Base-by-base conservation (phyloP, 2,888 invertebrate species). In the Caenorhabditis panamensis region DNA sequence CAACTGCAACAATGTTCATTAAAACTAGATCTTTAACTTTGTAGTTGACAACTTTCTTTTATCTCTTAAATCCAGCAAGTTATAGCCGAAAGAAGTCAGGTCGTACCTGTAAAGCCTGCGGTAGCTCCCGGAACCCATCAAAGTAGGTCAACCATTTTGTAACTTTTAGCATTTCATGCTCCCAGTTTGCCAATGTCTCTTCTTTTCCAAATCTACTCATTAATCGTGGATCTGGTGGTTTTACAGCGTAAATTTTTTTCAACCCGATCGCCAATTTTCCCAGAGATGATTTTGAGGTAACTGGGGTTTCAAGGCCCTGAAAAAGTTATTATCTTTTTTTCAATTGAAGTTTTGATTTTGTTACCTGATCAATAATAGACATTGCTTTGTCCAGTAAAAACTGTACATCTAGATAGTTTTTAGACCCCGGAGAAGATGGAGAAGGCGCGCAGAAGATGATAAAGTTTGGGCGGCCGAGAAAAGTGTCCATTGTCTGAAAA, bases 71-170 rank as follows among this genome's bases (percentile, higher is more conserved):
- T 58, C 71, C 77, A 8, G 64, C 37, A 13, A 53, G 63, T 77
- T 77, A 81, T 13, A 66, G 44, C 1, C 66, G 67, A 59, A 63
- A 9, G 31, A 26, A 0, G 24, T 22, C 69, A 61, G 69, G 24
- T 51, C 49, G 24, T n/a, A n/a, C n/a, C n/a, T n/a, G n/a, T n/a
- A n/a, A n/a, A n/a, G n/a, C 41, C 5, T 41, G 6, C 13, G 4
- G 9, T 13, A 63, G 47, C 18, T 59, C 18, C 16, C 28, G 59
- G 54, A 82, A 82, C 31, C 80, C 79, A 20, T 67, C 62, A 22
- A 76, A 58, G 31, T 79, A 79, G 24, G 77, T 76, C 18, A 79
- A 67, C 79, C 79, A 82, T 47, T 77, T 71, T 9, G 71, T 62
- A 26, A 69, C 61, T 51, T 59, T 62, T 28, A 68, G 64, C 47